These are phyloP conservation scores for Eudasyphora cyanicolor DNA, from an alignment of 2,888 invertebrate genomes.

Conservation along the genomic window DNA sequence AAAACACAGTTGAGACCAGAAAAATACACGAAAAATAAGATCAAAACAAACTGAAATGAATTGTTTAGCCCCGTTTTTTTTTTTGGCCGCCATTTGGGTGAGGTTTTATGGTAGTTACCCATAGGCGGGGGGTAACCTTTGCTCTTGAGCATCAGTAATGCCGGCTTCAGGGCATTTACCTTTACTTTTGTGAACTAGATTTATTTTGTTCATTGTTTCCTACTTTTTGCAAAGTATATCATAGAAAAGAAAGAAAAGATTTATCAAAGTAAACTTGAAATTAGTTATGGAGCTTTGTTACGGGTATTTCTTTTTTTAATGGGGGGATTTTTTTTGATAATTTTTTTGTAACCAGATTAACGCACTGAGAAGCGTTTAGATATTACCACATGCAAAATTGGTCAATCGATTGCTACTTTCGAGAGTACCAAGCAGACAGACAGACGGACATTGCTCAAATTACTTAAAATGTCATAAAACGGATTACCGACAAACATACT, in stretches of 20 bases:
- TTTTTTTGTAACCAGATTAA: no score
- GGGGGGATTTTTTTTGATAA: background rate
- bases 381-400: no score
- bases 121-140: constrained; percentile 48
- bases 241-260: background rate
- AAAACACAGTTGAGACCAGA: background rate
- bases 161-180: constrained; percentile 57
- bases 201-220: background rate
- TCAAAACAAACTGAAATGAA: background rate
- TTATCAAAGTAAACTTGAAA: background rate
- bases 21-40: background rate
- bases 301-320: background rate
- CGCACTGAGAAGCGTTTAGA: no score
- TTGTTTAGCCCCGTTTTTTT: constrained; percentile 6
- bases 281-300: constrained; percentile 8
- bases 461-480: no score
- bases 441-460: no score
- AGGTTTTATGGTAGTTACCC: constrained; percentile 14
- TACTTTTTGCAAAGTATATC: background rate
- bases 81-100: background rate
- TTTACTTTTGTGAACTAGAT: constrained; percentile 7
- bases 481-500: no score
- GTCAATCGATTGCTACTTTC: no score
- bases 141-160: constrained; percentile 53
- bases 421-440: no score